These are phyloP conservation scores for Acropora yongei DNA, from an alignment of 64 coral and sea anemone genomes.

Conservation along the genomic window DNA sequence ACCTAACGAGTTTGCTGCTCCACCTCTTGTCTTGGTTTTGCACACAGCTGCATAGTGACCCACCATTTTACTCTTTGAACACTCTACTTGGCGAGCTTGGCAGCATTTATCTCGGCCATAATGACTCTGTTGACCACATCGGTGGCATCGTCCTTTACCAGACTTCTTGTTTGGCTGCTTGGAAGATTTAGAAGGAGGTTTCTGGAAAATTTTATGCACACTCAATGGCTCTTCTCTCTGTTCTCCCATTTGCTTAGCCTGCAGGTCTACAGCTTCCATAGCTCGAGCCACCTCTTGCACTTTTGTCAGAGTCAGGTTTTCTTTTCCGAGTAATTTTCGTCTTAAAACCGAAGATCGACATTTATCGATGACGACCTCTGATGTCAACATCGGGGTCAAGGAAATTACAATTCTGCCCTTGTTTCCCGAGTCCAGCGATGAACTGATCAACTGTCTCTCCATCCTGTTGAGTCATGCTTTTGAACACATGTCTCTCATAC, in stretches of 20 bases:
- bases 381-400: constrained; percentile 38
- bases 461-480: constrained; percentile 45
- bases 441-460: constrained; percentile 63
- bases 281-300: constrained; percentile 50
- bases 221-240: constrained; percentile 18
- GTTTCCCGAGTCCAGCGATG: constrained; percentile 32
- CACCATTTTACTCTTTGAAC: constrained; percentile 49
- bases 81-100: constrained; percentile 25
- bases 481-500: constrained; percentile 56
- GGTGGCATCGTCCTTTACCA: constrained; percentile 1
- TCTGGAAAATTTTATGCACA: constrained; percentile 29
- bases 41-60: constrained; percentile 67
- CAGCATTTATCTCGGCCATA: constrained; percentile 53
- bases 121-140: constrained; percentile 62
- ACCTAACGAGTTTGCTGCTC: not conserved
- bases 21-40: constrained; percentile 25
- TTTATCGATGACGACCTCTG: constrained; percentile 77
- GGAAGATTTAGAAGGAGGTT: not conserved
- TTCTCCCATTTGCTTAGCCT: too few species aligned
- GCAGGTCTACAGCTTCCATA: constrained; percentile 33
- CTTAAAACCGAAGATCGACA: constrained; percentile 35
- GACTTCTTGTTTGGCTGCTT: constrained; percentile 1
- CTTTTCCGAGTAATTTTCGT: constrained; percentile 55
- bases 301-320: constrained; percentile 28
- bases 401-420: constrained; percentile 67